These are phyloP conservation scores for Mercenaria mercenaria DNA, from an alignment of 1,140 invertebrate species.

Conservation along the genomic window DNA sequence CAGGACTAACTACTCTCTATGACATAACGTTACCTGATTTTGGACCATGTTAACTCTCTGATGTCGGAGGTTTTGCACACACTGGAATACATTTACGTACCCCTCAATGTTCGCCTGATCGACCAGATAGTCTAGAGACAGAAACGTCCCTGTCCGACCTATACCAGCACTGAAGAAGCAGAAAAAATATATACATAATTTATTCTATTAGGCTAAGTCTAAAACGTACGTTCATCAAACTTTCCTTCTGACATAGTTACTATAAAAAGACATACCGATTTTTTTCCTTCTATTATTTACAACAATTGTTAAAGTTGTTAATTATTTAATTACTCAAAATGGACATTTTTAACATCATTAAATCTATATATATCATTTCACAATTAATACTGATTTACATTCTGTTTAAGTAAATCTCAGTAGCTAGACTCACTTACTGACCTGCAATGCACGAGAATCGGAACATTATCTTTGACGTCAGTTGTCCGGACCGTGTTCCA, in stretches of 20 bases:
- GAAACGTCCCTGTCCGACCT: conserved; percentile 51
- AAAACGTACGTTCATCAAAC: too few relatives aligned
- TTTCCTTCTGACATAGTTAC: too few relatives aligned
- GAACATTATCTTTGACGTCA: conserved; percentile 41
- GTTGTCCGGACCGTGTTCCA: background rate
- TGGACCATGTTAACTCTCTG: conserved; percentile 57
- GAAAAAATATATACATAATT: background rate
- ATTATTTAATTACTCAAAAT: too few relatives aligned
- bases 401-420: too few relatives aligned
- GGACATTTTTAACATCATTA: too few relatives aligned
- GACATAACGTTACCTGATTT: conserved; percentile 53
- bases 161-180: conserved; percentile 57
- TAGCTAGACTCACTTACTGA: background rate
- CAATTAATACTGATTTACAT: too few relatives aligned
- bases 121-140: conserved; percentile 53
- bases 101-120: conserved; percentile 35
- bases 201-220: background rate
- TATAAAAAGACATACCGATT: background rate
- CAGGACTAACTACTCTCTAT: too few relatives aligned
- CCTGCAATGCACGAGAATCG: conserved; percentile 60
- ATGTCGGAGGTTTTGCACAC: conserved; percentile 50
- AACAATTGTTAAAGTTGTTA: too few relatives aligned
- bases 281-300: background rate
- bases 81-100: conserved; percentile 52
- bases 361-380: too few relatives aligned